Evolutionary conservation across 2,797 vertebrate genomes (phyloP), one percentile per base, ranked within the genome.

Genomic region (Galaxias olidus): DNA sequence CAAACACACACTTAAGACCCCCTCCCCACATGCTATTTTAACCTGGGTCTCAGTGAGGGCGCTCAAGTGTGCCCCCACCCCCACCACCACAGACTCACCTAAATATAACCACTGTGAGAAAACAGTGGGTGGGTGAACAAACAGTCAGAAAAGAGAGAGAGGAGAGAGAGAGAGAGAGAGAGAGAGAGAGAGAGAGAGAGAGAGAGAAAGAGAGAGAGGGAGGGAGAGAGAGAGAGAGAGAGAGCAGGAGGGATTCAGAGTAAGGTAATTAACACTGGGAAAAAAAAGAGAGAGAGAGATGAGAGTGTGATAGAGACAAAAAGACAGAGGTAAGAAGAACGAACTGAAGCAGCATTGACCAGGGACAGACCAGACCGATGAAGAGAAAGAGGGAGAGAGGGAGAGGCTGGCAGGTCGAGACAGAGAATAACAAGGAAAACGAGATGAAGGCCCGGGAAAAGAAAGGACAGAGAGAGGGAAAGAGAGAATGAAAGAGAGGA

Each of bases 61-160:
- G 19, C n/a, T 47, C 19, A 50, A 6, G 3, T 30, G 30, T 10
- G 30, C 45, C 19, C 4, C 43, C 17, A 41, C 41, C 10, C 46
- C 46, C 46, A 45, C 19, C 5, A 19, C 8, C 19, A 18, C 12
- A 53, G 15, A 43, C 53, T 20, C 30, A 13, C 2, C 77, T 85
- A 84, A 80, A 84, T 82, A 78, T 86, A 90, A 76, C 68, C 20
- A 12, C 6, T 59, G 65, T 20, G 66, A 15, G 74, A 44, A 65
- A 11, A 9, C 50, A 56, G 40, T 0, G 0, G 58, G 63, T 65
- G n/a, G 13, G 55, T 54, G 51, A 18, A 52, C 15, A 52, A 15
- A 18, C 9, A 52, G 50, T 4, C n/a, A 7, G n/a, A 65, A 57
- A 30, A 43, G 11, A 18, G 17, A 46, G 42, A 15, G 12, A n/a